These are phyloP conservation scores for Pseudomyrmex cubaensis DNA, from an alignment of 1,140 invertebrate species.

Conservation along the genomic window DNA sequence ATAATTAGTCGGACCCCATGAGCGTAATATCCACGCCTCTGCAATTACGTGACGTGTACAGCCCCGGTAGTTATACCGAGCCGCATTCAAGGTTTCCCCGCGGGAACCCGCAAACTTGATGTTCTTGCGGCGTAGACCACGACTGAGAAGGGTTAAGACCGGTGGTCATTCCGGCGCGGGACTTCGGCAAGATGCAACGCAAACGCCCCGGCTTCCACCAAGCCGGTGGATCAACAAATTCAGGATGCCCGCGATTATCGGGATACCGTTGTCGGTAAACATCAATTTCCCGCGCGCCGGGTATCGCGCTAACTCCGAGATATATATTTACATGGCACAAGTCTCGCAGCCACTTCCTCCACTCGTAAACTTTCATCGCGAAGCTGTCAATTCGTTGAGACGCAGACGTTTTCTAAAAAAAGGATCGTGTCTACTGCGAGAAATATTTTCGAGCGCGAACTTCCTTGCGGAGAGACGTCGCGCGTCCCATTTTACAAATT, in stretches of 20 bases:
- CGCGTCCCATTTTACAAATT: constrained; percentile 1
- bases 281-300: constrained; percentile 32
- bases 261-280: constrained; percentile 35
- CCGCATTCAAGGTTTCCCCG: constrained; percentile 67
- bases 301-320: constrained; percentile 23
- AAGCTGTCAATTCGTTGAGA: background rate
- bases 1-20: constrained; percentile 57
- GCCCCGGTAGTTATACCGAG: constrained; percentile 50
- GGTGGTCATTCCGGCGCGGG: constrained; percentile 59
- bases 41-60: constrained; percentile 62
- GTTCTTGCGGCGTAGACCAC: constrained; percentile 64
- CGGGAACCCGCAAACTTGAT: constrained; percentile 72
- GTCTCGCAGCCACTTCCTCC: constrained; percentile 19
- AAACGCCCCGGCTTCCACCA: constrained; percentile 22
- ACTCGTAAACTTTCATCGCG: background rate
- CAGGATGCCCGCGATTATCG: constrained; percentile 46
- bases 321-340: constrained; percentile 24
- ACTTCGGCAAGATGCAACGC: constrained; percentile 44
- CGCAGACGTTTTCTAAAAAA: background rate
- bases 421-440: background rate
- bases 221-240: constrained; percentile 50
- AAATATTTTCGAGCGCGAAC: constrained; percentile 28
- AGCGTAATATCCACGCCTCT: constrained; percentile 54
- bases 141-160: constrained; percentile 48
- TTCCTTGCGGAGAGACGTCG: background rate